Base-by-base conservation (phyloP, 1,140 invertebrate species). In the Cydia strobilella region DNA sequence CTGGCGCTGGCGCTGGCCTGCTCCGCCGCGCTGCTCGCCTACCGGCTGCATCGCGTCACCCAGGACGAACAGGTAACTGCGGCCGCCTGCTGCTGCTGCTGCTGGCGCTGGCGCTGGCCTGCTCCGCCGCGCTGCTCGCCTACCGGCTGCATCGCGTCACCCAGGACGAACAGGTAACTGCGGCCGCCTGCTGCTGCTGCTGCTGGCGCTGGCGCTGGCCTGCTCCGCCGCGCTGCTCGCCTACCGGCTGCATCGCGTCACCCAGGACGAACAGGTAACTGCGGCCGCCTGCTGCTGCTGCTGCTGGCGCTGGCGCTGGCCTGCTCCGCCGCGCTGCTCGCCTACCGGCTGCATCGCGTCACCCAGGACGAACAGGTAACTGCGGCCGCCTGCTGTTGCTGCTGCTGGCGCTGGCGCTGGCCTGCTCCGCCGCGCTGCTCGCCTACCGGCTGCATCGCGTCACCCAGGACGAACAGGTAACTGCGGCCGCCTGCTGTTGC, bases 11-110 rank as follows among this genome's bases (percentile, higher is more conserved):
- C 89, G 42, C 86, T 91, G 13, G 74, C 84, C 10, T 75, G 83
- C 65, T 84, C 85, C 39, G 86, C 88, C 6, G 45, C 80, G n/a
- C 75, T 84, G 74, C 86, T 92, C 73, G 81, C 87, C 5, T 88
- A 86, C 79, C 54, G 79, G 1, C 84, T 93, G 51, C 88, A 82
- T 74, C 59, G 72, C 25, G 48, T 74, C 48, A 31, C 51, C 3
- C 63, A 74, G 25, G 76, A 79, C 15, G 39, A 77, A n/a, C 77
- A 81, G 78, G 86, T 87, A 35, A 51, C 20, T 78, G 75, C 74
- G 74, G 76, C 73, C 77, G 45, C 20, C 69, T 80, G 25, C 39
- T 89, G 39, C 84, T 90, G 63, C 45, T 87, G 10, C 74, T 45
- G 74, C 83, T 48, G 78, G 81, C 10, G 76, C 65, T 80, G 13